These are phyloP conservation scores for Subacronicta megacephala DNA, from an alignment of 2,888 invertebrate genomes.

Conservation along the genomic window DNA sequence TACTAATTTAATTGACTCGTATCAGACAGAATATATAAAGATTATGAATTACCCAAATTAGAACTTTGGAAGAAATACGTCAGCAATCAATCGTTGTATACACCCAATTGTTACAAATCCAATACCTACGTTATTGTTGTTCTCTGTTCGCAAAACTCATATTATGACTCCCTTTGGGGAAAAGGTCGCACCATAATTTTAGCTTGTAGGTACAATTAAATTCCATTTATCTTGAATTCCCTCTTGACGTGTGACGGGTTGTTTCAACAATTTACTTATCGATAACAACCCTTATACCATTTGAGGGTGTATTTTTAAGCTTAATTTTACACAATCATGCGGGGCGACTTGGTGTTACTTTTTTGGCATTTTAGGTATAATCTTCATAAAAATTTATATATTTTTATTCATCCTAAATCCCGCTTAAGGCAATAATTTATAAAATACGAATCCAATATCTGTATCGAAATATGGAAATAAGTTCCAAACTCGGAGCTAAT, in stretches of 20 bases:
- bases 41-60: neutral
- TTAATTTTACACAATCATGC: too few species aligned
- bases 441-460: slow-evolving; percentile 11
- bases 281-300: too few species aligned
- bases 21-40: neutral
- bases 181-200: slow-evolving; percentile 8
- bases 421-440: neutral
- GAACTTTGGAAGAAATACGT: neutral
- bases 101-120: neutral
- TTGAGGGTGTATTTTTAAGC: too few species aligned
- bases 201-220: slow-evolving; percentile 9
- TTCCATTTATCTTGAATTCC: slow-evolving; percentile 18
- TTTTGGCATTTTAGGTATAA: too few species aligned
- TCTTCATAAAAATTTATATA: too few species aligned
- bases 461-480: slow-evolving; percentile 29
- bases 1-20: too few species aligned
- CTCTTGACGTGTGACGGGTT: too few species aligned
- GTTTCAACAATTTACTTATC: too few species aligned
- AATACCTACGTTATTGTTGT: too few species aligned
- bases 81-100: slow-evolving; percentile 3
- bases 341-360: too few species aligned
- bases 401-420: too few species aligned
- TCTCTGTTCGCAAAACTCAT: neutral
- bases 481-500: slow-evolving; percentile 40
- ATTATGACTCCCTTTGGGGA: neutral